These are phyloP conservation scores for Oncorhynchus mykiss DNA, from an alignment of 2,113 vertebrate genomes.

Conservation along the genomic window DNA sequence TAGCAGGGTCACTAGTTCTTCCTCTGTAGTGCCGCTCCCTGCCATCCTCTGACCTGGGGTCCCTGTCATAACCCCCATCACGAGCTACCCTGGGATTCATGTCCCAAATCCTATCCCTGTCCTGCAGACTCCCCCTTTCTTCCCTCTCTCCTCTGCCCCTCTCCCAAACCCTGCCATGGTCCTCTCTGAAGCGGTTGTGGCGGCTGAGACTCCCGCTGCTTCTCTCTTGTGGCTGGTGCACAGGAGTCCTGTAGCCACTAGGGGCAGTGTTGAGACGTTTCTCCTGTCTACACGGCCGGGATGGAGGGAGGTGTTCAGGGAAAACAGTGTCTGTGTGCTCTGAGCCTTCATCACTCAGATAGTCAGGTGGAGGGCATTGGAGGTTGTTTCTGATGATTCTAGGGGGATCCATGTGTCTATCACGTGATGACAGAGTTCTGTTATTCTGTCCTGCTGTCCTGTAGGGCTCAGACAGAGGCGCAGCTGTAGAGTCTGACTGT, in stretches of 20 bases:
- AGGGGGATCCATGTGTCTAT: slow-evolving; percentile 48
- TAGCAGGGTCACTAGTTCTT: slow-evolving; percentile 42
- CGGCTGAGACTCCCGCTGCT: slow-evolving; percentile 37
- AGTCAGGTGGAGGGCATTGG: slow-evolving; percentile 34
- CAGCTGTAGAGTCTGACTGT: slow-evolving; percentile 7
- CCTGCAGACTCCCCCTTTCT: slow-evolving; percentile 13
- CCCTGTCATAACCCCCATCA: slow-evolving; percentile 19
- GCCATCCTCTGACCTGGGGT: not conserved
- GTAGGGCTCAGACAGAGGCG: slow-evolving; percentile 29
- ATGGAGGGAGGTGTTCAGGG: slow-evolving; percentile 38
- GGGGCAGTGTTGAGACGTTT: slow-evolving; percentile 36
- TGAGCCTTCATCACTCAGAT: slow-evolving; percentile 54
- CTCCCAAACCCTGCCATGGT: slow-evolving; percentile 16
- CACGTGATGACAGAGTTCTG: slow-evolving; percentile 45
- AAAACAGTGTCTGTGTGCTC: slow-evolving; percentile 58
- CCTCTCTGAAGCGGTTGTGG: slow-evolving; percentile 38
- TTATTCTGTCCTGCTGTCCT: slow-evolving; percentile 31
- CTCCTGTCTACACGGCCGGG: slow-evolving; percentile 40
- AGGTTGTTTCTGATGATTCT: slow-evolving; percentile 47
- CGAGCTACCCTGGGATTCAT: slow-evolving; percentile 7
- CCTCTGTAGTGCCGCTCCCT: slow-evolving; percentile 33
- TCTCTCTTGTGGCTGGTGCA: slow-evolving; percentile 18
- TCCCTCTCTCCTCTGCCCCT: slow-evolving; percentile 15
- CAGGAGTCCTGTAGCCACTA: slow-evolving; percentile 23
- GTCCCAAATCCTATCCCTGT: slow-evolving; percentile 6